Base-by-base conservation (phyloP, 2,888 invertebrate genomes). In the Linyphia triangularis region DNA sequence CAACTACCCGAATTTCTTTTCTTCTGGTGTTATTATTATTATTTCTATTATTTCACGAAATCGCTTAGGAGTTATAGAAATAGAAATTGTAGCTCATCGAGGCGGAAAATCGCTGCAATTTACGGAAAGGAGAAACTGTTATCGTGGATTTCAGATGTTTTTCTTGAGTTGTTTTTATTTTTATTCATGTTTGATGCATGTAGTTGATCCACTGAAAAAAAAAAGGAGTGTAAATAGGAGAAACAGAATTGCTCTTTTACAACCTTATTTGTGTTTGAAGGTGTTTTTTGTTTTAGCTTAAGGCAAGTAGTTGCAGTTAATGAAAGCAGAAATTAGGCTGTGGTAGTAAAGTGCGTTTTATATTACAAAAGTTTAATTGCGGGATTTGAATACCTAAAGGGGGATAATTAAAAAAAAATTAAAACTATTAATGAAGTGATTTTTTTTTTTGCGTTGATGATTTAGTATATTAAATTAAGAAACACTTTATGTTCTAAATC, bases 11-110 rank as follows among this genome's bases (percentile, higher is more conserved):
- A n/a, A n/a, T n/a, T n/a, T 16, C 16, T 51, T 67, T 79, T 65
- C 65, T 28, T 79, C 26, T 37, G 22, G 37, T 26, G 13, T 1
- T 10, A 30, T 43, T 33, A 13, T 2, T 37, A 24, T 43, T 70
- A 22, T 43, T 70, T 70, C 16, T 33, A 67, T 67, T 63, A 33
- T 40, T 40, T 43, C n/a, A 2, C 61, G n/a, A 82, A 82, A 82
- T 82, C 82, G 61, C 82, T 72, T 72, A 72, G 43, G 61, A 82
- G 61, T 72, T 63, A 63, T 72, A 82, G 82, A 82, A 82, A 82
- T 82, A 82, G 43, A 72, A 82, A 61, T 72, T 40, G 61, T 37
- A 26, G 61, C 30, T 61, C 40, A 33, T 22, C 70, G 40, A 40
- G 37, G 43, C 72, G 28, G 82, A 82, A 82, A 82, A 82, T 63